Conservation (phyloP, 2,113 vertebrate genomes). For the Rhinogobius similis region DNA sequence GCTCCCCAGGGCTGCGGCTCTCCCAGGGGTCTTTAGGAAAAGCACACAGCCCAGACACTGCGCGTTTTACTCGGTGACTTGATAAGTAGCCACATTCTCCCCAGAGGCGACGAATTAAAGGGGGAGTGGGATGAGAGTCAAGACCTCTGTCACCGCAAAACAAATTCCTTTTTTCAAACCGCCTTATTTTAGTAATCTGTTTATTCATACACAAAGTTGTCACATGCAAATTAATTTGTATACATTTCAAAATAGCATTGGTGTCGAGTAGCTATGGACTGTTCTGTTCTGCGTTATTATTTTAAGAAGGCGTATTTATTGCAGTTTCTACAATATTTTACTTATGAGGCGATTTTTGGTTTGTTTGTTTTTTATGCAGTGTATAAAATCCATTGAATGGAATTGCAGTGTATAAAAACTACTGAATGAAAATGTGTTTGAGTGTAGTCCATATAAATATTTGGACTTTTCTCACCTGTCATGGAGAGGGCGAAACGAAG, state of each 20-base stretch:
- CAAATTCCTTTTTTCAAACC: constrained; percentile 55
- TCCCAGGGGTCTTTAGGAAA: constrained; percentile 80
- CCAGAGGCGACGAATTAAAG: constrained; percentile 77
- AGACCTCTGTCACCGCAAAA: constrained; percentile 77
- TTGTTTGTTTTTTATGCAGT: background rate
- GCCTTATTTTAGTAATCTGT: constrained; percentile 6
- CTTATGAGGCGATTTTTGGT: background rate
- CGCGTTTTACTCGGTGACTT: constrained; percentile 80
- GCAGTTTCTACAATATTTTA: background rate
- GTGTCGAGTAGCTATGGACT: background rate
- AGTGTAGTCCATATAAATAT: background rate
- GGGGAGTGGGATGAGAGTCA: constrained; percentile 70
- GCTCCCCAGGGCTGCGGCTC: constrained; percentile 71
- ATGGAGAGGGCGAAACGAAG: constrained; percentile 91
- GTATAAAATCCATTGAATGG: background rate
- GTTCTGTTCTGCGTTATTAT: background rate
- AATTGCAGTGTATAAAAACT: background rate
- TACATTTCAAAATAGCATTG: background rate
- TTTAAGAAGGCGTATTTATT: background rate
- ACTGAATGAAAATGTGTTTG: background rate
- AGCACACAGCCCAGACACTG: constrained; percentile 76
- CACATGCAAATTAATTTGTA: background rate
- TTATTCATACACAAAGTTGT: background rate
- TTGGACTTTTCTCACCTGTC: constrained; percentile 85
- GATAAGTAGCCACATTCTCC: constrained; percentile 81